phyloP scores from a whole-genome alignment of 1,140 invertebrate species.

The Conus ventricosus region DNA sequence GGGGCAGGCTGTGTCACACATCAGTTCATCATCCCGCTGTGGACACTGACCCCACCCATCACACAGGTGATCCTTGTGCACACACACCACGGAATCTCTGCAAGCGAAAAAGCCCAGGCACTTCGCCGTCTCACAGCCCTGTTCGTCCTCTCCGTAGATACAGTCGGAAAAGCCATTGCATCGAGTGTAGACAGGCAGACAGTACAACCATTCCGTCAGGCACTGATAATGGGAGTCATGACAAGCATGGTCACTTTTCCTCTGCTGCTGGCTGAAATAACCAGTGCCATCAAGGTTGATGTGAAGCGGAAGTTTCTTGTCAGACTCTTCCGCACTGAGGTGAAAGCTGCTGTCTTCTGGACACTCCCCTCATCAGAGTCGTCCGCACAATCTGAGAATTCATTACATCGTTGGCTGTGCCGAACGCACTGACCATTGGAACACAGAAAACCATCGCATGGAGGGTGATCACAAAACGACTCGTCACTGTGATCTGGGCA shows the following conservation, averaged over 20 bases:
- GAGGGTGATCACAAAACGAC: neutral
- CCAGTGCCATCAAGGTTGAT: neutral
- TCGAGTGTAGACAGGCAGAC: slow-evolving; percentile 8
- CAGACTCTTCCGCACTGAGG: neutral
- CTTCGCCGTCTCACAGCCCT: neutral
- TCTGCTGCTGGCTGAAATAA: neutral
- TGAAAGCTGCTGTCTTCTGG: neutral
- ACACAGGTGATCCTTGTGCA: slow-evolving; percentile 23
- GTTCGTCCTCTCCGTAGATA: neutral
- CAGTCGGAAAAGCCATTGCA: slow-evolving; percentile 29
- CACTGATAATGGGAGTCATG: slow-evolving; percentile 14
- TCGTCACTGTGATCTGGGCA: neutral
- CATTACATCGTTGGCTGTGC: neutral
- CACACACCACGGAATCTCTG: slow-evolving; percentile 20
- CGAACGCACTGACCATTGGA: neutral
- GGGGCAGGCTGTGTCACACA: slow-evolving; percentile 39
- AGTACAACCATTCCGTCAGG: neutral
- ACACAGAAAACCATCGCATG: neutral
- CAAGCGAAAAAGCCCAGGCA: slow-evolving; percentile 37
- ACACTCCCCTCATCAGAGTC: neutral
- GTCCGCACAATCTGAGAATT: neutral
- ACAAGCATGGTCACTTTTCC: neutral
- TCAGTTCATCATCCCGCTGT: slow-evolving; percentile 38
- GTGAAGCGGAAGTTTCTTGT: neutral
- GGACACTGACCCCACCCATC: slow-evolving; percentile 36